Evolutionary conservation across 2,113 vertebrate species (phyloP).

Genomic region (Procavia capensis): DNA sequence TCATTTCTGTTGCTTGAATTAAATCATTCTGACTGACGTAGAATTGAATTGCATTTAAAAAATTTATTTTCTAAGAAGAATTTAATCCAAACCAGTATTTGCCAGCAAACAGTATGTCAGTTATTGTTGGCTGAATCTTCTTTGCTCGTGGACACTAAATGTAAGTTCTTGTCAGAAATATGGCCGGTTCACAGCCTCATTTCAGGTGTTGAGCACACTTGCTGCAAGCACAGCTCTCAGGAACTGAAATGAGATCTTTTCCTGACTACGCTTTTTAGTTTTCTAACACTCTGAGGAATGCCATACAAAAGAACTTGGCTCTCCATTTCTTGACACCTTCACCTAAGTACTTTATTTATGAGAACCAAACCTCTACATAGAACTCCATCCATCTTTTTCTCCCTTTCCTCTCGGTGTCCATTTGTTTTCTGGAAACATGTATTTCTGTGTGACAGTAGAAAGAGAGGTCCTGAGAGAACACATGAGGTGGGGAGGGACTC

Average conservation of each 20-base stretch:
- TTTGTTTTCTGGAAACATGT: not conserved
- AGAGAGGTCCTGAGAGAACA: not conserved
- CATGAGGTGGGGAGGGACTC: not conserved
- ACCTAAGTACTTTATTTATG: not conserved
- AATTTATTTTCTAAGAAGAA: constrained; percentile 20
- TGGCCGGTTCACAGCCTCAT: not conserved
- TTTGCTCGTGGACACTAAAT: not conserved
- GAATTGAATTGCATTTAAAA: not conserved
- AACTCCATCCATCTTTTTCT: not conserved
- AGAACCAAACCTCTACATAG: not conserved
- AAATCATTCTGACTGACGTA: not conserved
- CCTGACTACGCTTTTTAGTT: not conserved
- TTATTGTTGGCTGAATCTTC: not conserved
- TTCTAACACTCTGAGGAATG: not conserved
- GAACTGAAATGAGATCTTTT: not conserved
- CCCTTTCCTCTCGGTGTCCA: not conserved
- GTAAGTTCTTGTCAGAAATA: constrained; percentile 33
- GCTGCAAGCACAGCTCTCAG: not conserved
- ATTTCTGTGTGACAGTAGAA: not conserved
- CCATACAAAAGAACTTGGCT: not conserved
- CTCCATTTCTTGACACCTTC: not conserved
- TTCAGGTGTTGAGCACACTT: not conserved
- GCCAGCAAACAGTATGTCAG: not conserved
- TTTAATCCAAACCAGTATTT: constrained; percentile 12
- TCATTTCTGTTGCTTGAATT: constrained; percentile 10